Conservation (phyloP, 2,888 invertebrate species). For the Choreutis nemorana region DNA sequence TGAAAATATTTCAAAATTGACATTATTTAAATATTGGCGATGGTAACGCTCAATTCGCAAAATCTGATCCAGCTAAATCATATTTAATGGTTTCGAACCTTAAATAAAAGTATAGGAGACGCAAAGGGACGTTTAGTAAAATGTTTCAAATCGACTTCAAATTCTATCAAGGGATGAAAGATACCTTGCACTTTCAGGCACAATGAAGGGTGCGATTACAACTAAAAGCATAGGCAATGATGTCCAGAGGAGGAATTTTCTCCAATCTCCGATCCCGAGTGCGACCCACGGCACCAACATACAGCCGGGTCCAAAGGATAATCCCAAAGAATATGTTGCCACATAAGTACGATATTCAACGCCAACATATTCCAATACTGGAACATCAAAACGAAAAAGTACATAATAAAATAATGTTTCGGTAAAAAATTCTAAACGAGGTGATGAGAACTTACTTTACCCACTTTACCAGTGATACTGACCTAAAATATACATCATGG, state of each 20-base stretch:
- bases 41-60: too few relatives aligned
- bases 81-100: too few relatives aligned
- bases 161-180: too few relatives aligned
- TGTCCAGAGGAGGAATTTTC: conserved; percentile 39
- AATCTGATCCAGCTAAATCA: too few relatives aligned
- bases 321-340: conserved; percentile 57
- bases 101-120: too few relatives aligned
- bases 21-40: too few relatives aligned
- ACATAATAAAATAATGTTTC: not conserved
- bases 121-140: too few relatives aligned
- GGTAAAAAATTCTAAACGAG: not conserved
- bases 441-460: not conserved
- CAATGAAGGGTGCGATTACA: conserved; percentile 32
- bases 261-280: conserved; percentile 46
- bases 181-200: conserved; percentile 58
- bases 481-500: conserved; percentile 88
- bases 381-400: conserved; percentile 1
- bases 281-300: conserved; percentile 56
- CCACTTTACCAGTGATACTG: conserved; percentile 22
- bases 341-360: conserved; percentile 53
- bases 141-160: too few relatives aligned
- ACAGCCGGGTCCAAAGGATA: conserved; percentile 54
- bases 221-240: conserved; percentile 42
- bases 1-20: too few relatives aligned
- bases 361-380: conserved; percentile 59